Evolutionary conservation across 1,140 invertebrate species (phyloP).

Genomic region (Penaeus chinensis): DNA sequence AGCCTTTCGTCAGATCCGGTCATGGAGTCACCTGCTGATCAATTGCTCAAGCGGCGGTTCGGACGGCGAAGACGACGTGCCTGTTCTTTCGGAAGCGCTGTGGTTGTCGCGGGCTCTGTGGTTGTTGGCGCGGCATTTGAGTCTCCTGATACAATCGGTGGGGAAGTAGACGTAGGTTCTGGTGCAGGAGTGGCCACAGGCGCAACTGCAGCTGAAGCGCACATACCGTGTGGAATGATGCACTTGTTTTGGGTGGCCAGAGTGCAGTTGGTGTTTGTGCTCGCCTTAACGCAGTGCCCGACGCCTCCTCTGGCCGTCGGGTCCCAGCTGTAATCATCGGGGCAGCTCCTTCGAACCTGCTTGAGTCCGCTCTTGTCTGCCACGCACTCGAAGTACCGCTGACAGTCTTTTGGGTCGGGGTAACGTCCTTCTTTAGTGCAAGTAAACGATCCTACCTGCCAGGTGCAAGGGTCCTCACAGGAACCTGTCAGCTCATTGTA

Average conservation of each 20-base stretch:
- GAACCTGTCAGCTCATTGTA: background rate
- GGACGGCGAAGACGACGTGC: too few species aligned
- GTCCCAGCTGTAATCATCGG: constrained; percentile 19
- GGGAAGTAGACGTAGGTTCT: too few species aligned
- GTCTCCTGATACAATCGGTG: too few species aligned
- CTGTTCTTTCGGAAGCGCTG: too few species aligned
- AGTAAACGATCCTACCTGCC: background rate
- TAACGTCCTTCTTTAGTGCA: constrained; percentile 6
- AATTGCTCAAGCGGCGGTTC: too few species aligned
- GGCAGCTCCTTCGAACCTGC: background rate
- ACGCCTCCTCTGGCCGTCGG: background rate
- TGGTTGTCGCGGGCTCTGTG: too few species aligned
- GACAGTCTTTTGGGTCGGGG: constrained; percentile 2
- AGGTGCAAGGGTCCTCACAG: constrained; percentile 16
- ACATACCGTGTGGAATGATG: background rate
- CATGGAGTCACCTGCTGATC: too few species aligned
- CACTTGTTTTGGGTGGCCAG: constrained; percentile 21
- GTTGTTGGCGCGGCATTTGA: too few species aligned
- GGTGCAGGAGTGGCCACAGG: too few species aligned
- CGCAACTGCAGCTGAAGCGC: background rate
- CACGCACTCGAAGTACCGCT: constrained; percentile 17
- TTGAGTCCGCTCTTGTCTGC: background rate
- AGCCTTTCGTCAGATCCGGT: too few species aligned
- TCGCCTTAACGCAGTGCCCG: constrained; percentile 36
- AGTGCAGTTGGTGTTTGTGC: background rate